These are phyloP conservation scores for Anoura caudifer DNA, from an alignment of 2,113 vertebrate genomes.

Conservation along the genomic window DNA sequence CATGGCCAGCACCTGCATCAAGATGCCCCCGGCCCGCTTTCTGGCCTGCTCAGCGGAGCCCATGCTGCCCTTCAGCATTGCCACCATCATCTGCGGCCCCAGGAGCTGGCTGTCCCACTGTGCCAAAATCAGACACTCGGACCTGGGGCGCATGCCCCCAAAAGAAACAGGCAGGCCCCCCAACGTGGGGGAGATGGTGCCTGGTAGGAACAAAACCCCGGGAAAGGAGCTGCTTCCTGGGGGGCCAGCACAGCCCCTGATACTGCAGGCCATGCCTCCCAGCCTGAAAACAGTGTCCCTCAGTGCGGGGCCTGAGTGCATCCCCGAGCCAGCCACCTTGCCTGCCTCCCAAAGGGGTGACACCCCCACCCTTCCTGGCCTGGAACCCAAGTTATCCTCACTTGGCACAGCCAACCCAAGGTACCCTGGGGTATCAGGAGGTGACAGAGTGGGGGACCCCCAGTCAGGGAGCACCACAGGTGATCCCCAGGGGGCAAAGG, in stretches of 20 bases:
- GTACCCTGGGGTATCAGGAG: neutral
- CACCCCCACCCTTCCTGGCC: neutral
- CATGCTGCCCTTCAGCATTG: slow-evolving; percentile 68
- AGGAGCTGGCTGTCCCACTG: slow-evolving; percentile 75
- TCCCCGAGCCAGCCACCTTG: neutral
- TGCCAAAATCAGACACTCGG: neutral
- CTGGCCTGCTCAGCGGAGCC: slow-evolving; percentile 74
- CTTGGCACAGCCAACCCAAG: neutral
- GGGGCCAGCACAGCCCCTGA: neutral
- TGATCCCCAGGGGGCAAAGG: neutral
- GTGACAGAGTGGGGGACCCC: neutral
- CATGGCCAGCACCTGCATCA: slow-evolving; percentile 69
- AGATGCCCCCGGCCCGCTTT: slow-evolving; percentile 61
- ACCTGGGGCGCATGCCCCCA: neutral
- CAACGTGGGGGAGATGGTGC: neutral
- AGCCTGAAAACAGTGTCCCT: neutral
- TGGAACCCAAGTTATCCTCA: neutral
- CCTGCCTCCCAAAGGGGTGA: neutral
- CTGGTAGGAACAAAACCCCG: neutral
- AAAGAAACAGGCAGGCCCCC: neutral
- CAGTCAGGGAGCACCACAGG: neutral
- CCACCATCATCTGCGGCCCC: slow-evolving; percentile 76
- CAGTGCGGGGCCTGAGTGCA: neutral
- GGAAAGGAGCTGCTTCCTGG: neutral
- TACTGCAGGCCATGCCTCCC: neutral